phyloP scores from a whole-genome alignment of 2,888 invertebrate genomes.

The Nemotelus nigrinus region DNA sequence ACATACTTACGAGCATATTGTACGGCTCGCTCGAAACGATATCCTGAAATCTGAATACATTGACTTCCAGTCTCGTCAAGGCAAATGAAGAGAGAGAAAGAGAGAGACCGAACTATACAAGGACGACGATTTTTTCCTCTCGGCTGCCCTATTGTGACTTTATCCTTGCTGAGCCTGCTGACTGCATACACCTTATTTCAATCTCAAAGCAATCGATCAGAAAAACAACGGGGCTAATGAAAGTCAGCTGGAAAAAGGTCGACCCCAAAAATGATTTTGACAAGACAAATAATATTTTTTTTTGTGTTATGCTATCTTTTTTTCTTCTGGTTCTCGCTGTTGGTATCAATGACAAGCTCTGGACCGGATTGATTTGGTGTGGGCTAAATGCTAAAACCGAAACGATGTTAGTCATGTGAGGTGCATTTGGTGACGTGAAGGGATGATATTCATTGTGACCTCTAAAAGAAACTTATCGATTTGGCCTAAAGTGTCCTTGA shows the following conservation, averaged over 20 bases:
- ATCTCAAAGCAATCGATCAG: conserved; percentile 29
- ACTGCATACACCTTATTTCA: not conserved
- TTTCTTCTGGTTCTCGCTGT: not conserved
- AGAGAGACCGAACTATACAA: not conserved
- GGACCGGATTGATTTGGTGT: not conserved
- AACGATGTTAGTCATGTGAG: not conserved
- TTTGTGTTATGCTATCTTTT: not conserved
- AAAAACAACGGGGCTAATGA: conserved; percentile 27
- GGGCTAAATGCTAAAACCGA: conserved; percentile 9
- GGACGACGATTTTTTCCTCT: conserved; percentile 6
- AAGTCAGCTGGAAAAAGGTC: conserved; percentile 31
- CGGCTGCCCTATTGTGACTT: not conserved
- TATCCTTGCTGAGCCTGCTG: not conserved
- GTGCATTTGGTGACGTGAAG: not conserved
- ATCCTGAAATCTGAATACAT: conserved; percentile 24
- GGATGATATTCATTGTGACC: conserved; percentile 13
- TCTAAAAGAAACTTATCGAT: conserved; percentile 33
- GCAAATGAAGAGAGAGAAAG: not conserved
- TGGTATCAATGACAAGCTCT: not conserved
- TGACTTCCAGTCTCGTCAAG: not conserved
- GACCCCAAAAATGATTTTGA: conserved; percentile 23
- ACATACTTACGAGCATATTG: not conserved
- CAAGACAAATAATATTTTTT: conserved; percentile 36
- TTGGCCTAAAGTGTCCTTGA: conserved; percentile 17
- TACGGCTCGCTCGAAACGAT: not conserved